Percentiles rank a stretch among this genome's conserved stretches.
These are phyloP conservation scores for Graphium colonna DNA, from an alignment of 2,888 invertebrate genomes.

Conservation along the genomic window DNA sequence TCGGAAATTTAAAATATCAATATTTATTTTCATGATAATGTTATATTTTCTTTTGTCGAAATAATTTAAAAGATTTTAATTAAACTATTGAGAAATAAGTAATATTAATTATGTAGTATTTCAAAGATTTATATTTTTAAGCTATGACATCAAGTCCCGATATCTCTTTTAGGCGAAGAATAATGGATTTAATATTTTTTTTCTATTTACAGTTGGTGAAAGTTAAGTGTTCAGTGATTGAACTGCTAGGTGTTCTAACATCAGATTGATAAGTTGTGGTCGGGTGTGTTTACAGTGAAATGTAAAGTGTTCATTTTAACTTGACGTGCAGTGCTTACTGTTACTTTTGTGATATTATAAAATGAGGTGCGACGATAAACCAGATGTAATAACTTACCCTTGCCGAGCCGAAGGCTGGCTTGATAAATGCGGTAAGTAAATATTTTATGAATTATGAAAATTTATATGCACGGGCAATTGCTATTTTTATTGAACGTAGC, in stretches of 20 bases:
- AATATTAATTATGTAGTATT: too few species aligned
- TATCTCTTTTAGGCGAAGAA: background rate
- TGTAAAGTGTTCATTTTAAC: constrained; percentile 44
- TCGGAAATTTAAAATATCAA: background rate
- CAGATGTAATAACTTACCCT: constrained; percentile 61
- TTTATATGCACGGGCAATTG: constrained; percentile 30
- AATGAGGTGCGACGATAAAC: constrained; percentile 54
- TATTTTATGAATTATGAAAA: constrained; percentile 14
- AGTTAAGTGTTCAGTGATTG: constrained; percentile 56
- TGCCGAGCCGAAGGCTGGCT: constrained; percentile 75
- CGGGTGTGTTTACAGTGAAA: constrained; percentile 44
- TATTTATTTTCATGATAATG: too few species aligned
- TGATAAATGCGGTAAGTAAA: constrained; percentile 66
- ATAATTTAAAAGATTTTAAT: too few species aligned
- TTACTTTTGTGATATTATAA: constrained; percentile 44
- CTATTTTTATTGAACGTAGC: constrained; percentile 47
- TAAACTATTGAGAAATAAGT: too few species aligned
- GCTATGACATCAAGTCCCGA: too few species aligned
- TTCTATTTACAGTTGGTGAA: constrained; percentile 68
- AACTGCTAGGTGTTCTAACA: constrained; percentile 31
- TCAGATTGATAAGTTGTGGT: constrained; percentile 25
- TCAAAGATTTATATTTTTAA: too few species aligned
- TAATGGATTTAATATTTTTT: constrained; percentile 24
- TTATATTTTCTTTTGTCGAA: too few species aligned
- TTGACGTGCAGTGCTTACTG: constrained; percentile 31